Base-by-base conservation (phyloP, 2,113 vertebrate species). In the Sorex araneus region DNA sequence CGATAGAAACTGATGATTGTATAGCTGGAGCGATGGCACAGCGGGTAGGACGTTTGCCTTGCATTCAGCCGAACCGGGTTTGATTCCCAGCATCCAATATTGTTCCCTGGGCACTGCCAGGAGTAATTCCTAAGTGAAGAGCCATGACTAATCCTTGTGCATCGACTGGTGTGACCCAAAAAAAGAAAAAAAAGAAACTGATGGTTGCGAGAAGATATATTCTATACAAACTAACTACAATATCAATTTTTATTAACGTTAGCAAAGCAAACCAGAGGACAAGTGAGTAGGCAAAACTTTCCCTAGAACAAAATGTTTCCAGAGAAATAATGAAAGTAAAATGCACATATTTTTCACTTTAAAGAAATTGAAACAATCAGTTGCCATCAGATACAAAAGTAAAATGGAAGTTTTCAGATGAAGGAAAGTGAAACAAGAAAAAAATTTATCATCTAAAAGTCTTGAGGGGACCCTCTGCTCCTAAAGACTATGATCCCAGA, bases 391-490 rank as follows among this genome's bases (percentile, higher is more conserved):
- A 82, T 89, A n/a, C 36, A 91, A 84, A 88, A 66, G 63, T 71
- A 93, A 45, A 75, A 85, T 70, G 60, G 91, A 81, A 78, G 54
- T 94, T 6, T 85, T 71, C n/a, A 75, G 76, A 12, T 36, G 32
- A 86, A 70, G 40, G 30, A 86, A 89, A 78, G 81, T 78, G 36
- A 87, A 93, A 85, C 36, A 70, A 74, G 23, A 85, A 69, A 36
- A 77, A 93, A 86, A 78, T 50, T 82, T 69, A 66, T 81, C 45
- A 85, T n/a, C 12, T 34, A n/a, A 50, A 96, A 89, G 23, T 54
- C 63, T 54, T 16, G 82, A 93, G 45, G n/a, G n/a, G n/a, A n/a
- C n/a, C n/a, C n/a, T n/a, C n/a, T n/a, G n/a, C n/a, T n/a, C n/a
- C n/a, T n/a, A n/a, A n/a, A n/a, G n/a, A n/a, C n/a, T n/a, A n/a